Conservation (phyloP, 1,140 invertebrate species). For the Monochamus saltuarius region DNA sequence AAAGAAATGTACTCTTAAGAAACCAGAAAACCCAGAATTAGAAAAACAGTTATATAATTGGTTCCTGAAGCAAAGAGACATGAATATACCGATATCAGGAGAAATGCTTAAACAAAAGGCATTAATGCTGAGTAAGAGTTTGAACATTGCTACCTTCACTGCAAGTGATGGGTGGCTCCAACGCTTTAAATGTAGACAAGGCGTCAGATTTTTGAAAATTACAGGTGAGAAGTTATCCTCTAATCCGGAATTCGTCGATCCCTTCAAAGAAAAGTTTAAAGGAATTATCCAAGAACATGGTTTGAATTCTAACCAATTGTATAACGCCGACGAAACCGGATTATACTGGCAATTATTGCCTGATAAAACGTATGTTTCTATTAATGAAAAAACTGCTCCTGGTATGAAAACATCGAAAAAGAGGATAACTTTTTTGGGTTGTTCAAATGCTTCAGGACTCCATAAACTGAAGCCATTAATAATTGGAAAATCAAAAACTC, state of each 20-base stretch:
- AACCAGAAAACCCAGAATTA: constrained; percentile 5
- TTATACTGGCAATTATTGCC: constrained; percentile 46
- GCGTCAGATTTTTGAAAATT: constrained; percentile 32
- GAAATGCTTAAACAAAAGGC: neutral
- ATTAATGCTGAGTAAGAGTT: no score
- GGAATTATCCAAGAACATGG: constrained; percentile 28
- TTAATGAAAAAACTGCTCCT: constrained; percentile 26
- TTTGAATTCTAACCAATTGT: constrained; percentile 42
- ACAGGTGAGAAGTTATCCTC: constrained; percentile 33
- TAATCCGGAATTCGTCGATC: constrained; percentile 28
- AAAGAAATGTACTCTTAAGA: constrained; percentile 17
- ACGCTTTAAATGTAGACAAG: constrained; percentile 24
- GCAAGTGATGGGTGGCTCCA: constrained; percentile 33
- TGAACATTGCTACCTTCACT: constrained; percentile 11
- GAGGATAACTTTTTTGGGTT: constrained; percentile 32
- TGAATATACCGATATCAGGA: constrained; percentile 5
- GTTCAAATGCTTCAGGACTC: constrained; percentile 30
- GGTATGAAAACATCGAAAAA: constrained; percentile 25
- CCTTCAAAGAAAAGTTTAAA: constrained; percentile 31
- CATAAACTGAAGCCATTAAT: constrained; percentile 33
- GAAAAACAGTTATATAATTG: constrained; percentile 13
- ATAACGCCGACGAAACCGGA: constrained; percentile 47
- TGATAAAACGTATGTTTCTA: constrained; percentile 30
- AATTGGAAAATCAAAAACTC: constrained; percentile 39
- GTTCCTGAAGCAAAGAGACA: constrained; percentile 7